phyloP scores from a whole-genome alignment of 1,140 invertebrate species.

The Bombus waltoni region DNA sequence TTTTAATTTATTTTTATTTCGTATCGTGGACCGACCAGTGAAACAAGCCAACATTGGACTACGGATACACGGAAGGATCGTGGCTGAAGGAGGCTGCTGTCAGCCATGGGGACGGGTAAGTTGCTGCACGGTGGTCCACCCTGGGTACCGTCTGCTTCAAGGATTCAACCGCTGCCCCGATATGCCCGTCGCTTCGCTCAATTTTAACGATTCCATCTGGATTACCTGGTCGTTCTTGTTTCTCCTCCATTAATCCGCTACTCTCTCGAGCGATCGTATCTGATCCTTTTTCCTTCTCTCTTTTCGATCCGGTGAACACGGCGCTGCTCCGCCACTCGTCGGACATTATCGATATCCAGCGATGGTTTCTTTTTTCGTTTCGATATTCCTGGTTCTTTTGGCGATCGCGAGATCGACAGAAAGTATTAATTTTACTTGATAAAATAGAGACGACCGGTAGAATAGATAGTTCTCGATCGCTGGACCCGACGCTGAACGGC shows the following conservation, averaged over 20 bases:
- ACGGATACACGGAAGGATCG: slow-evolving; percentile 72
- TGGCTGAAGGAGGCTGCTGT: slow-evolving; percentile 76
- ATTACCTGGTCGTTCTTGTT: not conserved
- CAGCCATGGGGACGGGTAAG: slow-evolving; percentile 82
- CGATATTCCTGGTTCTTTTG: not conserved
- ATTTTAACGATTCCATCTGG: slow-evolving; percentile 16
- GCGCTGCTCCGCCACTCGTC: not conserved
- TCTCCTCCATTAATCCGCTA: not conserved
- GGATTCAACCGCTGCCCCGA: not conserved
- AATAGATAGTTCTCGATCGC: slow-evolving; percentile 8
- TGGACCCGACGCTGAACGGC: slow-evolving; percentile 24
- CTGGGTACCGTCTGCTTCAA: slow-evolving; percentile 22
- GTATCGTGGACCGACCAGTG: slow-evolving; percentile 61
- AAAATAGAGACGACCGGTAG: not conserved
- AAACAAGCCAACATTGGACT: slow-evolving; percentile 70
- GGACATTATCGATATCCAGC: slow-evolving; percentile 37
- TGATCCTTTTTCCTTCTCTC: not conserved
- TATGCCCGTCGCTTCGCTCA: not conserved
- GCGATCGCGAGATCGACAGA: not conserved
- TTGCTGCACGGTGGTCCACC: slow-evolving; percentile 50
- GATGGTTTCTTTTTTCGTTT: slow-evolving; percentile 7
- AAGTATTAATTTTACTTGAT: slow-evolving; percentile 8
- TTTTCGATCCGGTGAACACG: slow-evolving; percentile 3
- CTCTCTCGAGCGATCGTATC: not conserved
- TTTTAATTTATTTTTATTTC: slow-evolving; percentile 45